These are phyloP conservation scores for Calyptomena viridis DNA, from an alignment of 2,113 vertebrate genomes.

Conservation along the genomic window DNA sequence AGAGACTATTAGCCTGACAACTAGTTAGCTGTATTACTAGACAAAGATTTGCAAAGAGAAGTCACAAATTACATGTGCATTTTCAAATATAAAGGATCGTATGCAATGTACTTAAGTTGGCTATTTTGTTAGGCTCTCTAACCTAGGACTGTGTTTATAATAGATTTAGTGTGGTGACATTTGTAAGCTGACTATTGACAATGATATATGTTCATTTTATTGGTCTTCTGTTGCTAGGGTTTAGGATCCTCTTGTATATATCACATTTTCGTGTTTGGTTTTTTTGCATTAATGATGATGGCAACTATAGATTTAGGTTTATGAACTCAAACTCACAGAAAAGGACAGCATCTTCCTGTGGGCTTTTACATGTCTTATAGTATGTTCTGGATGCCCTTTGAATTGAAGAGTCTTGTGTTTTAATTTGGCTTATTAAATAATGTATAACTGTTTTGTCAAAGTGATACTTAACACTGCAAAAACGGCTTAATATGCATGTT, in stretches of 20 bases:
- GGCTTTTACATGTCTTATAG: not conserved
- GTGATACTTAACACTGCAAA: not conserved
- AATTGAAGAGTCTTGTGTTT: not conserved
- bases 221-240: not conserved
- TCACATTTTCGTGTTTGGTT: not conserved
- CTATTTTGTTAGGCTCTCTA: not conserved
- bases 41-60: not conserved
- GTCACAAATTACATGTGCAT: not conserved
- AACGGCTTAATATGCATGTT: not conserved
- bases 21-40: not conserved
- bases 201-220: not conserved
- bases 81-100: not conserved
- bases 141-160: not conserved
- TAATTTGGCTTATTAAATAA: not conserved
- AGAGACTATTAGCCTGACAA: not conserved
- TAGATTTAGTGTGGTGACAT: not conserved
- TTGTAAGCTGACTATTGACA: not conserved
- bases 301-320: not conserved
- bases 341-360: not conserved
- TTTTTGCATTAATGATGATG: not conserved
- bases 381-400: not conserved
- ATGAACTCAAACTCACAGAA: not conserved
- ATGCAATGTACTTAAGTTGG: accelerated
- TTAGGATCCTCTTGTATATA: not conserved
- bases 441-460: not conserved